These are phyloP conservation scores for Philypnodon macrostomus DNA, from an alignment of 2,797 vertebrate species.

Conservation along the genomic window DNA sequence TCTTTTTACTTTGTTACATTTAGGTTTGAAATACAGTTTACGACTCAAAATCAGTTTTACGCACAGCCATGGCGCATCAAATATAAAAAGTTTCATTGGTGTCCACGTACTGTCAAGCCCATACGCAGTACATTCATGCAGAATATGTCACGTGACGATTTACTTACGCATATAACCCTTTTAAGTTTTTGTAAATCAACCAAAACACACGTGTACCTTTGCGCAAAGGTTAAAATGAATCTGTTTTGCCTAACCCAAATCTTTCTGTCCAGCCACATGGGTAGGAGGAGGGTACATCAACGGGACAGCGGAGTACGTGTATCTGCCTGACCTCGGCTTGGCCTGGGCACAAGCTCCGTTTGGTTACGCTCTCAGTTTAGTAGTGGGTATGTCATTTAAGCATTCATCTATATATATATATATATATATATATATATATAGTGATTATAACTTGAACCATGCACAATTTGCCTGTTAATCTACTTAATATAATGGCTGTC, in stretches of 20 bases:
- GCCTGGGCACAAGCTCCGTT: slow-evolving; percentile 98
- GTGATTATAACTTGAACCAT: background rate
- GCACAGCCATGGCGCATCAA: slow-evolving; percentile 7
- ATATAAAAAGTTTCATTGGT: background rate
- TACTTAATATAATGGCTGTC: background rate
- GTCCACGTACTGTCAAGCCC: no score
- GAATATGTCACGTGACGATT: no score
- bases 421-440: no score
- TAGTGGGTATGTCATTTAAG: slow-evolving; percentile 92
- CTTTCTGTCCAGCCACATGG: slow-evolving; percentile 89
- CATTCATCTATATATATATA: no score
- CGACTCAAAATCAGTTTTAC: slow-evolving; percentile 15
- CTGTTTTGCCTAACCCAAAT: no score
- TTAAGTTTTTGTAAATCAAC: no score
- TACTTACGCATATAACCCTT: no score
- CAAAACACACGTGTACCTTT: no score
- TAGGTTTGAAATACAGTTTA: background rate
- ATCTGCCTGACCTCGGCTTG: slow-evolving; percentile 87
- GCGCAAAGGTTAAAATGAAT: no score
- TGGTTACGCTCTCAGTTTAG: slow-evolving; percentile 92
- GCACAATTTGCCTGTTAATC: no score
- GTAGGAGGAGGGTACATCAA: slow-evolving; percentile 99
- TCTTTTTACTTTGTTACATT: background rate
- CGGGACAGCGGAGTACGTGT: slow-evolving; percentile 95
- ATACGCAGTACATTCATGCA: no score